Evolutionary conservation across 2,797 vertebrate species (phyloP).

Genomic region (Myiotriccus ornatus): DNA sequence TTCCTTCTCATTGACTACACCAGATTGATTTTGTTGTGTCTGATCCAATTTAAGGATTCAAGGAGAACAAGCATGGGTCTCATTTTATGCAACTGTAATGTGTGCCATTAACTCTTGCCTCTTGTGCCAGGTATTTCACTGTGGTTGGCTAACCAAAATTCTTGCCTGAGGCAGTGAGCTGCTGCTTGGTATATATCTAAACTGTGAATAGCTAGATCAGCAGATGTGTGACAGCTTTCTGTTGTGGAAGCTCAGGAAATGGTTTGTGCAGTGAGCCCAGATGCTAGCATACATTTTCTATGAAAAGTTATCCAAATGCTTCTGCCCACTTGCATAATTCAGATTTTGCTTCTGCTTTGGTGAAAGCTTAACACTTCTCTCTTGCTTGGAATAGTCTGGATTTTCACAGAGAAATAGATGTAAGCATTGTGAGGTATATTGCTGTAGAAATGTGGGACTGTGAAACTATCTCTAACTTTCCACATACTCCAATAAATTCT

Average conservation of each 20-base stretch:
- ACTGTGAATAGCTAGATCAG: not conserved
- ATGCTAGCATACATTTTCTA: not conserved
- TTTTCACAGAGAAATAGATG: not conserved
- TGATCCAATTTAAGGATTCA: not conserved
- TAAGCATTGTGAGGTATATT: not conserved
- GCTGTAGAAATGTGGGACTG: not conserved
- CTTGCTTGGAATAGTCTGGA: not conserved
- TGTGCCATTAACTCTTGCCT: not conserved
- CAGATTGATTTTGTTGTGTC: not conserved
- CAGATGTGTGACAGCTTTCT: not conserved
- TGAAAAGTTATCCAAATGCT: not conserved
- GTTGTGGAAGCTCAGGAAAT: not conserved
- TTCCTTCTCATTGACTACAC: not conserved
- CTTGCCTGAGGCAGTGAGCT: not conserved
- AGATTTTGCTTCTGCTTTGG: slow-evolving; percentile 3
- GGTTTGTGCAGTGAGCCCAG: not conserved
- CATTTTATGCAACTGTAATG: not conserved
- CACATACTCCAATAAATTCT: not conserved
- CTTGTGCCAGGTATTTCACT: not conserved
- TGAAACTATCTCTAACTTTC: not conserved
- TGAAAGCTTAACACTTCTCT: not conserved
- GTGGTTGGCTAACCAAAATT: not conserved
- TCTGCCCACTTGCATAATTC: not conserved
- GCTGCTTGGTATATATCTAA: not conserved
- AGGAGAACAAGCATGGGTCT: not conserved